These are phyloP conservation scores for Rhimphoctona megacephalus DNA, from an alignment of 2,888 invertebrate genomes.

Conservation along the genomic window DNA sequence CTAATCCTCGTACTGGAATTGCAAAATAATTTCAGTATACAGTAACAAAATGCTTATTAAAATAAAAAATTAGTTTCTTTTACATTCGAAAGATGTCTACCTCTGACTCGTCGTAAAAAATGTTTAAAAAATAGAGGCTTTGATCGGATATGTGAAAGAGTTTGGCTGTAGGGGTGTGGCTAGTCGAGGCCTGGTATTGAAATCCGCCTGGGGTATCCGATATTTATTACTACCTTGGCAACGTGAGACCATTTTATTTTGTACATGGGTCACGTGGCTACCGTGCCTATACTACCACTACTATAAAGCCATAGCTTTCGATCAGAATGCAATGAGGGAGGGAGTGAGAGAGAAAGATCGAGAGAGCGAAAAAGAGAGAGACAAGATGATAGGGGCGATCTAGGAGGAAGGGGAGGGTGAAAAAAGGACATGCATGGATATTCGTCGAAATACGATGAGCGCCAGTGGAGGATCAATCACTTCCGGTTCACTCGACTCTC, in stretches of 20 bases:
- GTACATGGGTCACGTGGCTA: constrained; percentile 41
- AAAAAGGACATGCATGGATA: constrained; percentile 29
- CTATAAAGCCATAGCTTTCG: constrained; percentile 54
- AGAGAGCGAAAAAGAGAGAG: too few species aligned
- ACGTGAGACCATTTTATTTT: constrained; percentile 41
- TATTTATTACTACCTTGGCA: constrained; percentile 73
- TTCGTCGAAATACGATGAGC: constrained; percentile 53
- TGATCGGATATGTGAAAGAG: constrained; percentile 10
- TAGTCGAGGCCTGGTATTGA: constrained; percentile 69
- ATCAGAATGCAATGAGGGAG: constrained; percentile 20
- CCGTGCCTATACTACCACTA: constrained; percentile 31
- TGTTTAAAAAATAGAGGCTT: constrained; percentile 21
- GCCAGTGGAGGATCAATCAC: constrained; percentile 62
- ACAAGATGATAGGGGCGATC: background rate
- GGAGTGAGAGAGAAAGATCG: constrained; percentile 18
- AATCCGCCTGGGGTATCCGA: constrained; percentile 72
- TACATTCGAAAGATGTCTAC: background rate
- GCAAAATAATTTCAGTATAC: background rate
- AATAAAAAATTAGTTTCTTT: too few species aligned
- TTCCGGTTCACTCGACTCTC: constrained; percentile 61
- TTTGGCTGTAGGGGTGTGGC: constrained; percentile 47
- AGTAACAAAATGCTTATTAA: background rate
- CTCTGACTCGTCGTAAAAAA: constrained; percentile 26
- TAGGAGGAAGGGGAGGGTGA: background rate
- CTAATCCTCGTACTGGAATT: background rate